Evolutionary conservation across 2,797 vertebrate genomes (phyloP), one percentile per base, ranked within the genome.

Genomic region (Chiloscyllium punctatum): DNA sequence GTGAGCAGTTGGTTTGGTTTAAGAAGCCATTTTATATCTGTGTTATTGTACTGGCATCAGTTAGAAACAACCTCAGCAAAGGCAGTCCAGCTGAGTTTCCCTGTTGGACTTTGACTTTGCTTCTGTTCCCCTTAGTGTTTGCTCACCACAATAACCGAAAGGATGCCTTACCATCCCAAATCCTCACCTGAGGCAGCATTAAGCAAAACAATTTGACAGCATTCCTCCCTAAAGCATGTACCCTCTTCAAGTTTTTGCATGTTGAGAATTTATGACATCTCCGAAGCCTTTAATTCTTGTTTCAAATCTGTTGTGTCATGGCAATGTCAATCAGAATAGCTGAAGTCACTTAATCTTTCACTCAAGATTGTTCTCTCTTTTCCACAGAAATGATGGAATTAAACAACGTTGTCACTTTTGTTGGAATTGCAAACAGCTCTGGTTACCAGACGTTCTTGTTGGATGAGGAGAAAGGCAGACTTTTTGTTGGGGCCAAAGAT

Each of bases 401-500:
- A 94, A 99, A 98, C 97, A 99, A 99, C 97, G 97, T 99, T 96
- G 98, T 99, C 96, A 99, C 98, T 95, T 99, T 99, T 96, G 98
- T 98, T 88, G 99, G 99, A 96, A 97, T 99, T 96, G 96, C 98
- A 96, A 99, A 99, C 97, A 99, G 99, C 95, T 99, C 99, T 21
- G 98, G 98, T 96, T 99, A 99, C 97, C 98, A 99, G 96, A 99
- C 98, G 48, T 99, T 99, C 96, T 98, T 99, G 96, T 96, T 99
- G 98, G 99, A 99, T 4, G 99, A 99, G 96, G 99, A 99, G 97
- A 98, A 98, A 4, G 97, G 99, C 96, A 98, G 98, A 84, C 98
- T 99, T 0, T 98, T 99, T 6, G 98, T 99, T 96, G 99, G 99
- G 97, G 98, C 99, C 96, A 99, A 99, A 96, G 99, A 99, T 97